Percentiles rank a stretch among this genome's conserved stretches.
These are phyloP conservation scores for Leptarthrus brevirostris DNA, from an alignment of 2,888 invertebrate species.

Conservation along the genomic window DNA sequence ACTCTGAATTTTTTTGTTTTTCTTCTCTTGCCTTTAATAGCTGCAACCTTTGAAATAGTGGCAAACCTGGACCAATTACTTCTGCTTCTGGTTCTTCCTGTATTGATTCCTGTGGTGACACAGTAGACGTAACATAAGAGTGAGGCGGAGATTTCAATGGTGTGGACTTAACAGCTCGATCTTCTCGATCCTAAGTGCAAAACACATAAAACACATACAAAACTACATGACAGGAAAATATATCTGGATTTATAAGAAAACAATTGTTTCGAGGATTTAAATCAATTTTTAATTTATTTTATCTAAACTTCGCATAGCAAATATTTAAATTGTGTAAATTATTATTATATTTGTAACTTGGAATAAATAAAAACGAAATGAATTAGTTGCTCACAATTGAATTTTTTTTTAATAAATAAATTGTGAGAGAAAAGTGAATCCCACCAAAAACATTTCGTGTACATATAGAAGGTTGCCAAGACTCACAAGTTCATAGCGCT, in stretches of 20 bases:
- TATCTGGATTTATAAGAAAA: neutral
- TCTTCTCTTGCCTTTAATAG: constrained; percentile 64
- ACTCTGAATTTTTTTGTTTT: constrained; percentile 28
- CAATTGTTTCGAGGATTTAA: no score
- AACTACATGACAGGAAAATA: constrained; percentile 35
- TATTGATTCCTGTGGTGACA: constrained; percentile 69
- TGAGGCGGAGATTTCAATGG: constrained; percentile 70
- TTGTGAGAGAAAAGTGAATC: no score
- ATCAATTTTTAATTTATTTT: no score
- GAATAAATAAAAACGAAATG: no score
- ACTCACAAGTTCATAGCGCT: no score
- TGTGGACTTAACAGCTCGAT: constrained; percentile 67
- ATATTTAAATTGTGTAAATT: no score
- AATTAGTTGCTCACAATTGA: no score
- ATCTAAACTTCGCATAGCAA: no score
- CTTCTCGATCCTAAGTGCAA: constrained; percentile 70
- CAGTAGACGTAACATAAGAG: constrained; percentile 73
- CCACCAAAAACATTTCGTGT: no score
- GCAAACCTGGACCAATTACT: constrained; percentile 77
- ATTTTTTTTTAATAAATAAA: no score
- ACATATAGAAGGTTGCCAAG: no score
- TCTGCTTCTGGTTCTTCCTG: constrained; percentile 70
- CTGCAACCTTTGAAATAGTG: constrained; percentile 80
- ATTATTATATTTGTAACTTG: no score
- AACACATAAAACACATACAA: constrained; percentile 60